Conservation (phyloP, 2,888 invertebrate genomes). For the Acrobeloides nanus region DNA sequence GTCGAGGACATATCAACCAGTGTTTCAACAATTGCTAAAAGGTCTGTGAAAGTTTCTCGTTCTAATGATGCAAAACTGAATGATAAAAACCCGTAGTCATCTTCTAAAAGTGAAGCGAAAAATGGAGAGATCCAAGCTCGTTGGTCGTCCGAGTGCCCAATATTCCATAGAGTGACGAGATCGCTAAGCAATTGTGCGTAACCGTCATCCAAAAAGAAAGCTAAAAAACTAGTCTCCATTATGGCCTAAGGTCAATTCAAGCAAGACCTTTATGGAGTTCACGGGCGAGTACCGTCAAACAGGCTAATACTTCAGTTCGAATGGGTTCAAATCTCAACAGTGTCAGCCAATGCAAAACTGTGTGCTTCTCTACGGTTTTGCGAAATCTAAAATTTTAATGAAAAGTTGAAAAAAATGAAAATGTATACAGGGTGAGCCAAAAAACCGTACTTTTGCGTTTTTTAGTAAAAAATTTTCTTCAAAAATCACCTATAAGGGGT, state of each 20-base stretch:
- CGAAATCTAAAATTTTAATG: constrained; percentile 8
- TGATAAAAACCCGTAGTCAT: constrained; percentile 8
- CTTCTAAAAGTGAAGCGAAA: constrained; percentile 9
- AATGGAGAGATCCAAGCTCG: constrained; percentile 6
- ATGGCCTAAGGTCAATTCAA: not conserved
- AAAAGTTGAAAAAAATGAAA: no score
- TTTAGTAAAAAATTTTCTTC: no score
- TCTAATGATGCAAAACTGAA: constrained; percentile 9
- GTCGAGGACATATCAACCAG: constrained; percentile 2
- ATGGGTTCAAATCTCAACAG: constrained; percentile 10
- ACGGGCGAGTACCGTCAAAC: constrained; percentile 9
- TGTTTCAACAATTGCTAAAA: constrained; percentile 7
- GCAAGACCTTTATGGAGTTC: constrained; percentile 9
- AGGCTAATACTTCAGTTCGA: constrained; percentile 8
- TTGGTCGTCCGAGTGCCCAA: constrained; percentile 5
- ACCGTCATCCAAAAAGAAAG: constrained; percentile 11
- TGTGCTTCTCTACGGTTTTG: constrained; percentile 6
- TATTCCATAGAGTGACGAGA: constrained; percentile 8
- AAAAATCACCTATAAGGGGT: no score
- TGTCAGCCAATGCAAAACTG: constrained; percentile 9
- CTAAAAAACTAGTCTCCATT: constrained; percentile 2
- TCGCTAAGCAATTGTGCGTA: constrained; percentile 11
- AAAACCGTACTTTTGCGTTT: no score
- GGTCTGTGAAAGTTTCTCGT: constrained; percentile 8
- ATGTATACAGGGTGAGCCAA: no score